phyloP scores from a whole-genome alignment of 2,888 invertebrate species.

The Megaustenia siamemsis region DNA sequence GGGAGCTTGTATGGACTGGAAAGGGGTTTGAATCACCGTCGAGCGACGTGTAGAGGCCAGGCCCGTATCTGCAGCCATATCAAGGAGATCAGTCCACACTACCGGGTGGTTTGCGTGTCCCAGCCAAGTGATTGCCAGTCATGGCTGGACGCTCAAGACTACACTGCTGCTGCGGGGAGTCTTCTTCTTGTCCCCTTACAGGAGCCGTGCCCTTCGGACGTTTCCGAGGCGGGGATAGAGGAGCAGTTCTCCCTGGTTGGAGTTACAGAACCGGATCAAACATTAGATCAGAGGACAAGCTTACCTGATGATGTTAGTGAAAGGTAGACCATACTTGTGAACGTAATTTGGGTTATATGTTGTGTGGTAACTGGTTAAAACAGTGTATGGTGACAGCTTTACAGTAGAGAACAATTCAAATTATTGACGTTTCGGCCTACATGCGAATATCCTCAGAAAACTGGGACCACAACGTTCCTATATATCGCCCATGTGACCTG shows the following conservation, averaged over 20 bases:
- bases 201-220: not conserved
- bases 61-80: constrained; percentile 12
- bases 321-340: not conserved
- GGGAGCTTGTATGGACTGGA: not conserved
- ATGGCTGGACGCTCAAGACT: not conserved
- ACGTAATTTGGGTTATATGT: too few species aligned
- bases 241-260: not conserved
- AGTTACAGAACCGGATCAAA: not conserved
- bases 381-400: too few species aligned
- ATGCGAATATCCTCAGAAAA: too few species aligned
- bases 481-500: too few species aligned
- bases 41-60: not conserved
- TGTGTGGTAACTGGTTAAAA: too few species aligned
- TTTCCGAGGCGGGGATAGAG: not conserved
- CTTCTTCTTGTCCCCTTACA: constrained; percentile 15
- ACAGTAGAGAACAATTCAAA: too few species aligned
- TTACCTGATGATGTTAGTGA: not conserved
- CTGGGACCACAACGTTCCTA: too few species aligned
- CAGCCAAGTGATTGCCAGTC: not conserved
- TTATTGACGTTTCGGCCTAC: too few species aligned
- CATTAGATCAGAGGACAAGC: not conserved
- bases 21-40: constrained; percentile 14
- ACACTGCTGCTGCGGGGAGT: not conserved
- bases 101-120: constrained; percentile 16
- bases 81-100: not conserved